phyloP scores from a whole-genome alignment of 1,140 invertebrate species.

The Latrodectus geometricus region DNA sequence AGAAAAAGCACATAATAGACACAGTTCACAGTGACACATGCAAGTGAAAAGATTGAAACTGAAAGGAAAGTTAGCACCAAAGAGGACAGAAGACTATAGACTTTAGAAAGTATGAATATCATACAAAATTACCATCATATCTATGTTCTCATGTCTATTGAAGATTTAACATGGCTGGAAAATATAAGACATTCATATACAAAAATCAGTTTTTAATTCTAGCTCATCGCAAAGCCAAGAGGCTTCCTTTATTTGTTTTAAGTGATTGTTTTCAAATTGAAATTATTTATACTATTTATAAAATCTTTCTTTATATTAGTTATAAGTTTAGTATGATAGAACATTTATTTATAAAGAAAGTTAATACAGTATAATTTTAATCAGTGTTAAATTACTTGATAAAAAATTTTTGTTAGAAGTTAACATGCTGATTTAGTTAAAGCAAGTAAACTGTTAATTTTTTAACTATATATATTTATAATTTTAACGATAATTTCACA shows the following conservation, averaged over 20 bases:
- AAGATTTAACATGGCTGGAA: slow-evolving; percentile 45
- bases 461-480: no score
- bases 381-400: no score
- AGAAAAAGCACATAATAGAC: slow-evolving; percentile 12
- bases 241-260: no score
- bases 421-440: no score
- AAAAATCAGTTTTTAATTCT: not conserved
- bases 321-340: no score
- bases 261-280: no score
- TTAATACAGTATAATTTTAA: no score
- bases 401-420: no score
- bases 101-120: slow-evolving; percentile 7
- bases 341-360: no score
- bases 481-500: no score
- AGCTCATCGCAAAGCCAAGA: no score
- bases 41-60: slow-evolving; percentile 39
- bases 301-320: not conserved
- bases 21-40: slow-evolving; percentile 29
- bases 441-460: no score
- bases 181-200: slow-evolving; percentile 46
- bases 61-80: not conserved
- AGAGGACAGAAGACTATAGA: slow-evolving; percentile 23
- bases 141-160: slow-evolving; percentile 45
- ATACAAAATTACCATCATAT: slow-evolving; percentile 47
- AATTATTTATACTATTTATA: not conserved